Evolutionary conservation across 2,888 invertebrate genomes (phyloP), one percentile per base, ranked within the genome.

Genomic region (Deilephila porcellus): DNA sequence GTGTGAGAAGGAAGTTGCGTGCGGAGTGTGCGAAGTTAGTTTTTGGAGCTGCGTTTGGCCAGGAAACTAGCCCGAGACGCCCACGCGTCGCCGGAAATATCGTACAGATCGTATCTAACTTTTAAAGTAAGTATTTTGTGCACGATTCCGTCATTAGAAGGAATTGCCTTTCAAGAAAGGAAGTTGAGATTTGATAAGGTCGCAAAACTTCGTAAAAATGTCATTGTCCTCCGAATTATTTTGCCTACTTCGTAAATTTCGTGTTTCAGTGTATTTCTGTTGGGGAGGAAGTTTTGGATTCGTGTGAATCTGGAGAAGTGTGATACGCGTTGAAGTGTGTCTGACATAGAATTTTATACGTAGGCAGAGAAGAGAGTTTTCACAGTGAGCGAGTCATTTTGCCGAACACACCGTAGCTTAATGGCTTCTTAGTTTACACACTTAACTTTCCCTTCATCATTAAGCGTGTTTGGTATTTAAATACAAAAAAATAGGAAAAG

Each of bases 141-240:
- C 93, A 94, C 93, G 93, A 93, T 88, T 93, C 87, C 83, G 91
- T 90, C 93, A 93, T 94, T 93, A 93, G 90, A 85, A 85, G 81
- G 86, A 90, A 87, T 88, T 92, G 82, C 85, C 79, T 85, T 83
- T 86, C 85, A 83, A 88, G 88, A 88, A 90, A 89, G 89, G 89
- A 90, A 89, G 88, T 88, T 81, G 81, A 79, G 79, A 79, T 84
- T 79, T 85, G 89, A 91, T 90, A 91, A 89, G 83, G 86, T 86
- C 81, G 79, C 78, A 81, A 78, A 45, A 80, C 79, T 79, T 83
- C 81, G 80, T 80, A 77, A 78, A 75, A 77, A 81, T 81, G 86
- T 85, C 85, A 79, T 84, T 85, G 85, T 86, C 85, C 85, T 80
- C 74, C 64, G 73, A 67, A 60, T 73, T 73, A 73, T 25, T 67